A percentile compares a stretch with the other conserved stretches of the same genome.
phyloP scores from a whole-genome alignment of 2,888 invertebrate genomes.

The Folsomia candida region DNA sequence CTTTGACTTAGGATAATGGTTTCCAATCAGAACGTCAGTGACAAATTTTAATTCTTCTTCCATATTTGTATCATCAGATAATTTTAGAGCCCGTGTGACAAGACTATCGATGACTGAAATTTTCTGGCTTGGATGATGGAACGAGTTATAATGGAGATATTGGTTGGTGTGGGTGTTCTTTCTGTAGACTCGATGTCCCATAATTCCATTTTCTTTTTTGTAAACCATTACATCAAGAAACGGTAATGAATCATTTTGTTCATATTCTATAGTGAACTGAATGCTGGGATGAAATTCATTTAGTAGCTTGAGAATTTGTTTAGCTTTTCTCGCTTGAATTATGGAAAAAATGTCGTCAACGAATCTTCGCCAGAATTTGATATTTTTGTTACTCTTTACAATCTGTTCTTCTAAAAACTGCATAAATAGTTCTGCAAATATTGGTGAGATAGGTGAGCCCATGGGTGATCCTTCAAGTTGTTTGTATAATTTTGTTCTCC shows the following conservation, averaged over 20 bases:
- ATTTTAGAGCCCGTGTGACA: background rate
- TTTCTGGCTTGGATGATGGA: too few relatives aligned
- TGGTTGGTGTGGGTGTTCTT: too few relatives aligned
- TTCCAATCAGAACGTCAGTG: background rate
- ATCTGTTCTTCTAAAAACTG: background rate
- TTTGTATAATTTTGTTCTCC: background rate
- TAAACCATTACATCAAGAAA: background rate
- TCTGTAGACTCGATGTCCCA: background rate
- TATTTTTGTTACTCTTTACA: background rate
- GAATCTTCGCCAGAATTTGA: background rate
- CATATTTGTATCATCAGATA: background rate
- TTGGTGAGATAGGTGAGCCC: background rate
- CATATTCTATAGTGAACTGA: background rate
- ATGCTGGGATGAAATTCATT: background rate
- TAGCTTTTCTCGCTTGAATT: background rate
- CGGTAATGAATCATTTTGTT: constrained; percentile 8
- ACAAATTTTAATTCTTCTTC: background rate
- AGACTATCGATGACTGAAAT: background rate
- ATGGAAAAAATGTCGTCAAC: too few relatives aligned
- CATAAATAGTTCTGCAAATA: background rate
- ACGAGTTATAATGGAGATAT: constrained; percentile 26
- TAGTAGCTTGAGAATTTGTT: background rate
- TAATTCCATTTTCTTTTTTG: background rate
- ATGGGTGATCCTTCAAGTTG: background rate
- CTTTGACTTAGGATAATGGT: background rate